phyloP scores from a whole-genome alignment of 1,140 invertebrate genomes.

The Archegozetes longisetosus region DNA sequence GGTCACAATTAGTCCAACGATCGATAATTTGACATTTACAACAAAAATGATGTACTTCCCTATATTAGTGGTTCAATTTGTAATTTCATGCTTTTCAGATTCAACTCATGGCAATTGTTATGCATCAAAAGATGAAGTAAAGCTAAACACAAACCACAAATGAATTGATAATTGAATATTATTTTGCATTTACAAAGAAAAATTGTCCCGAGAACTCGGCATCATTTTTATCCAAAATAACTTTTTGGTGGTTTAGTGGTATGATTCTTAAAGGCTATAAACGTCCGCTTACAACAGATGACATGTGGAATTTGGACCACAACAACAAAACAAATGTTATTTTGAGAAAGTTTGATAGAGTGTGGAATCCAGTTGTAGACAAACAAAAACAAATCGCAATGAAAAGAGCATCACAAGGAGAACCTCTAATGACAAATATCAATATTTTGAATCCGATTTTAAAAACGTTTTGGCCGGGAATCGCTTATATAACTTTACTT shows the following conservation, averaged over 20 bases:
- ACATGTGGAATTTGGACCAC: neutral
- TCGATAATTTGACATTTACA: too few relatives aligned
- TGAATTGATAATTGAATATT: neutral
- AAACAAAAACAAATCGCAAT: neutral
- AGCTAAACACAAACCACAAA: neutral
- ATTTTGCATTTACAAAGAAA: neutral
- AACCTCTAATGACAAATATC: too few relatives aligned
- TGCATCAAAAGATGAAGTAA: neutral
- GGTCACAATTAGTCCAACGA: too few relatives aligned
- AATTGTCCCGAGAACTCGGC: constrained; percentile 56
- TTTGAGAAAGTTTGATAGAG: neutral
- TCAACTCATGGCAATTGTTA: neutral
- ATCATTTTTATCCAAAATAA: constrained; percentile 69
- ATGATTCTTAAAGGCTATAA: neutral
- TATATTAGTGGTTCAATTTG: constrained; percentile 47
- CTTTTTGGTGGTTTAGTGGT: constrained; percentile 81
- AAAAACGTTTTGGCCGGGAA: constrained; percentile 59
- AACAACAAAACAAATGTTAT: neutral
- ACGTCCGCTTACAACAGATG: constrained; percentile 1
- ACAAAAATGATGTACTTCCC: constrained; percentile 69
- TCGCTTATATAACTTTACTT: constrained; percentile 55
- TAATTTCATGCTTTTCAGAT: constrained; percentile 69
- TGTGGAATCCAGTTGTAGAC: neutral
- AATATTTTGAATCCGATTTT: constrained; percentile 23
- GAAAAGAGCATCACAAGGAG: neutral